phyloP scores from a whole-genome alignment of 2,113 vertebrate species.

The Nibea albiflora region DNA sequence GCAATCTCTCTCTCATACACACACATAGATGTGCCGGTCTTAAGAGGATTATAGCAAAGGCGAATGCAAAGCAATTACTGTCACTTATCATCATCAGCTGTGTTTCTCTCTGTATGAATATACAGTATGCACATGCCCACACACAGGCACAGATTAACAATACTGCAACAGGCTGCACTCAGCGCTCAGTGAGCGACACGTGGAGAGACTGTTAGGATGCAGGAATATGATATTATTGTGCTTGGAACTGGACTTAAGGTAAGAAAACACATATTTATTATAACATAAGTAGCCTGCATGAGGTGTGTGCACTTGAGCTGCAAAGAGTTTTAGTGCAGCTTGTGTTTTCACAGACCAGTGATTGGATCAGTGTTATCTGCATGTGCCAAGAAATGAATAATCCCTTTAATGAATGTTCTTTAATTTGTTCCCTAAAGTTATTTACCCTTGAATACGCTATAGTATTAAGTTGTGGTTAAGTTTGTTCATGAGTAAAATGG shows the following conservation, averaged over 20 bases:
- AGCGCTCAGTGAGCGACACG: slow-evolving; percentile 1
- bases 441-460: not conserved
- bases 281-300: not conserved
- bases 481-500: not conserved
- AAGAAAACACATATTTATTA: slow-evolving; percentile 56
- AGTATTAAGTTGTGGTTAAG: not conserved
- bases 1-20: slow-evolving; percentile 10
- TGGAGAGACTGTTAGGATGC: slow-evolving; percentile 61
- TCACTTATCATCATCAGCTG: slow-evolving; percentile 53
- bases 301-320: not conserved
- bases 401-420: not conserved
- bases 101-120: slow-evolving; percentile 6
- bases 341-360: not conserved
- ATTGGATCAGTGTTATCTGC: not conserved
- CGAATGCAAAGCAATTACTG: slow-evolving; percentile 60
- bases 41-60: slow-evolving; percentile 74
- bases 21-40: slow-evolving; percentile 14
- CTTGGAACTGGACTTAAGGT: slow-evolving; percentile 96
- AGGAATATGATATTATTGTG: slow-evolving; percentile 95
- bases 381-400: not conserved
- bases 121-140: slow-evolving; percentile 7
- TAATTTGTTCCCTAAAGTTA: not conserved
- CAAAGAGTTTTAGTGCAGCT: too few relatives aligned
- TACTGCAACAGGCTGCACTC: not conserved
- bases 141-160: not conserved